Base-by-base conservation (phyloP, 2,113 vertebrate genomes). In the Paedocypris sp. region DNA sequence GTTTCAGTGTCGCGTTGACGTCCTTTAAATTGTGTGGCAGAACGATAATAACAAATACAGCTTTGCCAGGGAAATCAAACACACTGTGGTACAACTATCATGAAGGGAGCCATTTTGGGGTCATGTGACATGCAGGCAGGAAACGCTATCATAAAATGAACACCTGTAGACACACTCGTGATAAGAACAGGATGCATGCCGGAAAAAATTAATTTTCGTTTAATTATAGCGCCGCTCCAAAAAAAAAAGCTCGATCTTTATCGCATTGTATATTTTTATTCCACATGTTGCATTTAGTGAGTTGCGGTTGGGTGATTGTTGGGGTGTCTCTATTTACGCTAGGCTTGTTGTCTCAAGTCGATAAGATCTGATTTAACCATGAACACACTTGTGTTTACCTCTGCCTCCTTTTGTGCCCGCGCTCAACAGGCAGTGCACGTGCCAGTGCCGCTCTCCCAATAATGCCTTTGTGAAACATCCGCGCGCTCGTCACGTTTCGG, bases 381-480 rank as follows among this genome's bases (percentile, higher is more conserved):
- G 28, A 46, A n/a, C 61, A 45, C 52, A 42, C 8, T 43, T 32
- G 20, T 82, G 76, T 70, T 80, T 70, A 74, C 70, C 71, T 70
- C 72, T 75, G 49, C 62, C 41, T 68, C 65, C 63, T 75, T 77
- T 54, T 82, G 68, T 84, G 70, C 78, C 72, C 68, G 58, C 82
- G 74, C 81, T 71, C 75, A 73, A 70, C 74, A 83, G 83, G 77
- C 78, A 77, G 76, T 59, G 70, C 80, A 73, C 57, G 77, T 83
- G 80, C 75, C 80, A 63, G 70, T 61, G 56, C 60, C 68, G 60
- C 69, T 62, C 76, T 73, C 70, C 74, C 77, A 81, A 69, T 66
- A 74, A 83, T 84, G 85, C 54, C 80, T 80, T 78, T 79, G 81
- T 86, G 77, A 83, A 69, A 73, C 66, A 58, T 72, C 67, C 60